Evolutionary conservation across 30 jellyfish, hydroid and myxozoan genomes (phyloP).

Genomic region (Aurelia coerulea): DNA sequence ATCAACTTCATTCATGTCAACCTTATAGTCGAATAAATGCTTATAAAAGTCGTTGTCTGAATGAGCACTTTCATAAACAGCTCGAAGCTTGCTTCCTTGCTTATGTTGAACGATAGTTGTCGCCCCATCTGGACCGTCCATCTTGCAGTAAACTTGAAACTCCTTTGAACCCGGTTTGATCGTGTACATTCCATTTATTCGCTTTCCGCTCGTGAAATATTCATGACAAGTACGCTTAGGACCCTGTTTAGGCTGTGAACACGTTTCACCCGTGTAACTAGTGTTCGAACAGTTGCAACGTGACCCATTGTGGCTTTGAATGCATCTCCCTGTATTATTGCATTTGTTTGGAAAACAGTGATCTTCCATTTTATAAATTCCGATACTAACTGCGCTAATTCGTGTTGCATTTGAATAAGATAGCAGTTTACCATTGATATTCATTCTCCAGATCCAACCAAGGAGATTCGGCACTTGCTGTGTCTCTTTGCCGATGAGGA

Average conservation of each 20-base stretch:
- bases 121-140: constrained; percentile 70
- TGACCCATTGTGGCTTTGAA: constrained; percentile 59
- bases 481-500: constrained; percentile 44
- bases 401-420: constrained; percentile 35
- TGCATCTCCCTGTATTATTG: constrained; percentile 74
- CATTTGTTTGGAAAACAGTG: constrained; percentile 91
- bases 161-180: constrained; percentile 64
- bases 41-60: constrained; percentile 42
- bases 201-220: constrained; percentile 62
- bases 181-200: constrained; percentile 56
- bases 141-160: constrained; percentile 77
- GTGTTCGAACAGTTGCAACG: constrained; percentile 80
- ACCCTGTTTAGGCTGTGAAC: constrained; percentile 38
- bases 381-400: constrained; percentile 22
- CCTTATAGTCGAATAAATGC: constrained; percentile 58
- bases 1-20: constrained; percentile 18
- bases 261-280: constrained; percentile 58
- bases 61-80: constrained; percentile 29
- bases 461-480: constrained; percentile 15
- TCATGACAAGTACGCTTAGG: constrained; percentile 69
- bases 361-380: constrained; percentile 68
- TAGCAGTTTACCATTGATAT: constrained; percentile 17
- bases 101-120: constrained; percentile 53
- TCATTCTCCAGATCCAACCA: constrained; percentile 62
- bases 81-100: constrained; percentile 56